Base-by-base conservation (phyloP, 1,140 invertebrate genomes). In the Aleiodes sp. region DNA sequence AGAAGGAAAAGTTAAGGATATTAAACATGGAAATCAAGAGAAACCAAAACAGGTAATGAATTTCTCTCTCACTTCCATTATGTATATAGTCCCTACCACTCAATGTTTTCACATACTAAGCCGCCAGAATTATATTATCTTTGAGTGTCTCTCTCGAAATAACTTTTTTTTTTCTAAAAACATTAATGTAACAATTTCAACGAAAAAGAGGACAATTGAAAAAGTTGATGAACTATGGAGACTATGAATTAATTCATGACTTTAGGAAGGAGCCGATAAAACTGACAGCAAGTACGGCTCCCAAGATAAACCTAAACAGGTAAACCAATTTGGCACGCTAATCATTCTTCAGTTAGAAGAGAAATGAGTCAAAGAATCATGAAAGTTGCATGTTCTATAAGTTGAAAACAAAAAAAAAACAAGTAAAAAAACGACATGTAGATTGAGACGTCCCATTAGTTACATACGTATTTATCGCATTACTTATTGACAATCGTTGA, bases 241-340 rank as follows among this genome's bases (percentile, higher is more conserved):
- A 52, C 46, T 57, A 68, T 41, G 2, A 46, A 66, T 56, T 57
- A 69, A 41, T 65, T 84, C 68, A 68, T 83, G 81, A 77, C 46
- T 81, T 80, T 83, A 86, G 83, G 83, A 86, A 73, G 81, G 80
- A 78, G 76, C 78, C 73, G 80, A 86, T 79, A 97, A 96, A 87
- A 76, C 78, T 73, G 96, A 97, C 76, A 90, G 95, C 71, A 97
- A 98, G 87, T 94, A 95, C 86, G 94, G 94, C 28, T 90, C 89
- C 21, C 95, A 96, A 86, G 96, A 98, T 79, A 98, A 96, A 85
- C 96, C 96, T 14, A 97, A 96, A 85, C 97, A 98, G 87, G 82
- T 84, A 84, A 85, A 71, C 76, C 74, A 72, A 77, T 72, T 77
- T 76, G 74, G 72, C 73, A 78, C 72, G 67, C 63, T 78, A 71